A percentile compares a stretch with the other conserved stretches of the same genome.
Conservation (phyloP, 1,140 invertebrate genomes). For the Drosophila pectinifera region DNA sequence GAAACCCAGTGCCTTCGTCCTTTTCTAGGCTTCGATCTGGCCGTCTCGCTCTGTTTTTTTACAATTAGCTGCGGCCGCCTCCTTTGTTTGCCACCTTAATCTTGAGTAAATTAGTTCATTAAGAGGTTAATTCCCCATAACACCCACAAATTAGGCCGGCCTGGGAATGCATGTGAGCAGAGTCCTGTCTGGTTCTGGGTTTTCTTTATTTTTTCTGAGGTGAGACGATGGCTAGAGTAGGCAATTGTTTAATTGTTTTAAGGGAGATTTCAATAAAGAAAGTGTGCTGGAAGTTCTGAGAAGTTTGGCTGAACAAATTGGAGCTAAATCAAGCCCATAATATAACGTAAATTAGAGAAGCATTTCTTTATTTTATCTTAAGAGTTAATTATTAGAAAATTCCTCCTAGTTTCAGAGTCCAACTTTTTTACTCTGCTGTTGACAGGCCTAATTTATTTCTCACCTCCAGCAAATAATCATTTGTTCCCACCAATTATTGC, state of each 20-base stretch:
- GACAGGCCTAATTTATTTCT: conserved; percentile 12
- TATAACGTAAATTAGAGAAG: not conserved
- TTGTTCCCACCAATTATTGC: conserved; percentile 34
- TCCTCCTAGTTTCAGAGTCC: not conserved
- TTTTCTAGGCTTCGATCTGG: not conserved
- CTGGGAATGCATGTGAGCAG: conserved; percentile 19
- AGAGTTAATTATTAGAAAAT: too few relatives aligned
- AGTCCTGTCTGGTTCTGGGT: conserved; percentile 20
- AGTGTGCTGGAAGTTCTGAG: not conserved
- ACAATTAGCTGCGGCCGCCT: conserved; percentile 77
- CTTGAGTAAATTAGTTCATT: conserved; percentile 85
- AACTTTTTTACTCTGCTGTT: not conserved
- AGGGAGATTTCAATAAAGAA: not conserved
- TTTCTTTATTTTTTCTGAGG: conserved; percentile 9
- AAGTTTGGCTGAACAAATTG: not conserved
- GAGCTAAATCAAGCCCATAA: too few relatives aligned
- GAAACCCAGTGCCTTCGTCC: conserved; percentile 1
- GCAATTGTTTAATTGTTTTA: conserved; percentile 42
- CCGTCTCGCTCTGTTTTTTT: conserved; percentile 35
- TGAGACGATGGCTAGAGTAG: conserved; percentile 15
- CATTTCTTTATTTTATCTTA: too few relatives aligned
- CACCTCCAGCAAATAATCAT: not conserved
- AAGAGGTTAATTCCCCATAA: conserved; percentile 84
- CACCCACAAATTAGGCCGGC: conserved; percentile 78
- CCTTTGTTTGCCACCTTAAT: conserved; percentile 81